Base-by-base conservation (phyloP, 2,113 vertebrate genomes). In the Cyphomyrus plagiostoma region DNA sequence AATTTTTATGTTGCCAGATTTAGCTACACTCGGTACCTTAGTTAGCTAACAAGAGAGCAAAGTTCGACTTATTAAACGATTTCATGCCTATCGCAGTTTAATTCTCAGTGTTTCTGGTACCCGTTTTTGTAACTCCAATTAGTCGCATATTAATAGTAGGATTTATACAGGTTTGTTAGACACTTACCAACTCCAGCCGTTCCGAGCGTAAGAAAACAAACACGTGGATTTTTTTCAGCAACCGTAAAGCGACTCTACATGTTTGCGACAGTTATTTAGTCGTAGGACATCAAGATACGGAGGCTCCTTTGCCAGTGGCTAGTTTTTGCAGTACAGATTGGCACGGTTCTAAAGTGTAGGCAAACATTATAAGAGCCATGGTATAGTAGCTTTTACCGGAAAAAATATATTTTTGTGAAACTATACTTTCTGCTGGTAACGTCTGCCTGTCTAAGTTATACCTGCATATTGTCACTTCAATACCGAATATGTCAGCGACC, bases 201-300 rank as follows among this genome's bases (percentile, higher is more conserved):
- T 26, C 0, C 50, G 26, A 15, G 50, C 8, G 26, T 23, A 48
- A 56, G 85, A 52, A 87, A 52, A 42, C 84, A 52, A 46, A 50
- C 85, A 87, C 85, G 85, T 52, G 26, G 17, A 15, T 48, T 26
- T 87, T 35, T 87, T 53, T 26, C 85, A 53, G 85, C 85, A 87
- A 50, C 49, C 85, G 85, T 56, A 87, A 87, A 87, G 17, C 26
- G 50, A 30, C 5, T 35, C 85, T 35, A 3, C 11, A 17, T 26
- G 10, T 87, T 87, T 53, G 30, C 85, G 85, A 87, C 85, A 56
- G 48, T 56, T 48, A 66, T 52, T 58, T 26, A 4, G n/a, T 70
- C 3, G 23, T 26, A n/a, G 9, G 62, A 4, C n/a, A 11, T 70
- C 26, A 30, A 10, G 62, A 26, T 26, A 11, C n/a, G 3, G 9